Evolutionary conservation across 92 coral and sea anemone genomes (phyloP).

Genomic region (Porites lobata): DNA sequence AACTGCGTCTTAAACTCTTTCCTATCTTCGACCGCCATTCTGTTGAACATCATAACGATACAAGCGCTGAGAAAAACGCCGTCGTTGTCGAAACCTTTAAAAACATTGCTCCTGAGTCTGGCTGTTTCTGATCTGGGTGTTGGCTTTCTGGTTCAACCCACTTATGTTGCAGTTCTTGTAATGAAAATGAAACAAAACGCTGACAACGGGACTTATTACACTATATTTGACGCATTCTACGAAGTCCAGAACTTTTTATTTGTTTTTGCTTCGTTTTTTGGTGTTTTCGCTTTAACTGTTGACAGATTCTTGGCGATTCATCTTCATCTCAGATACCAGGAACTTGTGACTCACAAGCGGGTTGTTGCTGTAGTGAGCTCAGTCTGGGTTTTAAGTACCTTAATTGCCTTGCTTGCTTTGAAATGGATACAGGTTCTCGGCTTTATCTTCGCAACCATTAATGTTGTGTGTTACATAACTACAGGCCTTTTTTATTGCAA

Average conservation of each 20-base stretch:
- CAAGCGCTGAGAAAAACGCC: not conserved
- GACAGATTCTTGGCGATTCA: slow-evolving; percentile 14
- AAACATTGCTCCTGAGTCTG: slow-evolving; percentile 9
- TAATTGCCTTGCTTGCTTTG: not conserved
- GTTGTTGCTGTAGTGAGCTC: slow-evolving; percentile 4
- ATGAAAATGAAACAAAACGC: not conserved
- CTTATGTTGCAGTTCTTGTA: not conserved
- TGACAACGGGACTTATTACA: not conserved
- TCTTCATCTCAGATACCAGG: slow-evolving; percentile 23
- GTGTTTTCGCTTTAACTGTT: not conserved
- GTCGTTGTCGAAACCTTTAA: not conserved
- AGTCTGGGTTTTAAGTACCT: not conserved
- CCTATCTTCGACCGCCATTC: not conserved
- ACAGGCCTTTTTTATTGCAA: not conserved
- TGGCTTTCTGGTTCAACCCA: not conserved
- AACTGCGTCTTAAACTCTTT: not conserved
- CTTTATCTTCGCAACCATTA: not conserved
- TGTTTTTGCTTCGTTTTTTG: not conserved
- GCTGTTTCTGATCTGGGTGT: not conserved
- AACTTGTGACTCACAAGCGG: slow-evolving; percentile 21
- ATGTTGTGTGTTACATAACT: not conserved
- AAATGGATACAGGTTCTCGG: not conserved
- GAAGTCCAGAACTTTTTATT: not conserved
- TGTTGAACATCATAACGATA: not conserved
- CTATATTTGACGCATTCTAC: not conserved